A percentile compares a stretch with the other conserved stretches of the same genome.
These are phyloP conservation scores for Aphrocallistes beatrix DNA, from an alignment of 37 sponge, comb jelly and placozoan species.

Conservation along the genomic window DNA sequence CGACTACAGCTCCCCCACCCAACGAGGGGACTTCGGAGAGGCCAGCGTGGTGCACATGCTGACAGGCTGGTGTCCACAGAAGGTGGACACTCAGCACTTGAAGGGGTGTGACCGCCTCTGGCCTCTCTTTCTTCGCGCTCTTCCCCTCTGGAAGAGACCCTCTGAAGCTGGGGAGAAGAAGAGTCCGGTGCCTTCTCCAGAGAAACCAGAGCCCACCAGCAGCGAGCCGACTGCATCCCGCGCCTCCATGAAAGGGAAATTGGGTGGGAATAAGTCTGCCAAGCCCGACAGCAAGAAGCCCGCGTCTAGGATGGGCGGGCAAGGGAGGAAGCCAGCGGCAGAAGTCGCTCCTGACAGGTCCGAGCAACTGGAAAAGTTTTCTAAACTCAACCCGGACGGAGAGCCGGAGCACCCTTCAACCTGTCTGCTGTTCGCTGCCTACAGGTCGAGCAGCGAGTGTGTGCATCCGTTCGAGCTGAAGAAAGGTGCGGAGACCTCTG, in stretches of 20 bases:
- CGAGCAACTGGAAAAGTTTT: not conserved
- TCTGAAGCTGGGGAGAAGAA: not conserved
- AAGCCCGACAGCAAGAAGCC: slow-evolving; percentile 5
- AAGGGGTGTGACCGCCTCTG: not conserved
- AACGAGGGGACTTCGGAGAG: slow-evolving; percentile 45
- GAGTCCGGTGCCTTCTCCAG: not conserved
- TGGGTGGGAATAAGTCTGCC: not conserved
- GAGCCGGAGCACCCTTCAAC: not conserved
- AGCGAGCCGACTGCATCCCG: not conserved
- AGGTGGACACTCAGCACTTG: not conserved
- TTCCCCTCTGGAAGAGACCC: slow-evolving; percentile 21
- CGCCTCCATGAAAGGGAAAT: slow-evolving; percentile 3
- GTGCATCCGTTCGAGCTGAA: not conserved
- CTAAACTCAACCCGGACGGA: not conserved
- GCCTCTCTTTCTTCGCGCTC: not conserved
- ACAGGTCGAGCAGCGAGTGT: not conserved
- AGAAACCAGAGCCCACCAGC: not conserved
- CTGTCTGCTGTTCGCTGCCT: slow-evolving; percentile 7
- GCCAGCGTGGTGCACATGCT: slow-evolving; percentile 61
- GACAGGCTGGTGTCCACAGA: slow-evolving; percentile 71
- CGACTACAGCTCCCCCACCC: slow-evolving; percentile 50
- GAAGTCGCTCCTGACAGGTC: not conserved
- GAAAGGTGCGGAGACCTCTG: not conserved
- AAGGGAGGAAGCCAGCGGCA: not conserved
- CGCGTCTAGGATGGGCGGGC: not conserved